Base-by-base conservation (phyloP, 2,113 vertebrate genomes). In the Macrotis lagotis region DNA sequence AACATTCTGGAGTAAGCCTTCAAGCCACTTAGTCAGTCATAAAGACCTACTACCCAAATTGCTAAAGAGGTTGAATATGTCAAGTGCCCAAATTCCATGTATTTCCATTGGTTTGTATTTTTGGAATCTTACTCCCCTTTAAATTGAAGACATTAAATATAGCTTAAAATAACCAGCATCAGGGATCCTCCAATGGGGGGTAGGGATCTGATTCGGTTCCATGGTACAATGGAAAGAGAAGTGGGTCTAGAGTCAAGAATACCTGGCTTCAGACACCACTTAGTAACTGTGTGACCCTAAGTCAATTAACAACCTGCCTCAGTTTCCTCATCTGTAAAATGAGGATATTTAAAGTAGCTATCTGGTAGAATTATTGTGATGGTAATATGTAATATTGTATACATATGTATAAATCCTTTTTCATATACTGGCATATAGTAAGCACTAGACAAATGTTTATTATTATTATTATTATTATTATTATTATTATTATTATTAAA, bases 1-100 rank as follows among this genome's bases (percentile, higher is more conserved):
- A 44, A 92, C 83, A 37, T 92, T 90, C 91, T 91, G 49, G 89
- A 96, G 89, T 90, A 91, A 47, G 22, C 51, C 51, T 3, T 51
- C 31, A 90, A 50, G 22, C 92, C 74, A 88, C 0, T 95, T n/a
- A 94, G 47, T 10, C 93, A 55, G 88, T 26, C 25, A 94, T 90
- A 59, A 90, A 94, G 48, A 90, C 6, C 92, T 52, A 31, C 26
- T 47, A 1, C 55, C 19, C 24, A 47, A 50, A n/a, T 26, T 26
- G 4, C 3, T 9, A 48, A 50, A n/a, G 93, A 48, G 19, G 51
- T 91, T 90, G 51, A 89, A 2, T 89, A n/a, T 53, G 11, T 55
- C 49, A 48, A 74, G 83, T 48, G 52, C 83, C 53, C 55, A 90
- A 89, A 89, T 91, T 19, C 48, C 3, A 31, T 48, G 25, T 0